These are phyloP conservation scores for Prochilodus magdalenae DNA, from an alignment of 2,113 vertebrate genomes.

Conservation along the genomic window DNA sequence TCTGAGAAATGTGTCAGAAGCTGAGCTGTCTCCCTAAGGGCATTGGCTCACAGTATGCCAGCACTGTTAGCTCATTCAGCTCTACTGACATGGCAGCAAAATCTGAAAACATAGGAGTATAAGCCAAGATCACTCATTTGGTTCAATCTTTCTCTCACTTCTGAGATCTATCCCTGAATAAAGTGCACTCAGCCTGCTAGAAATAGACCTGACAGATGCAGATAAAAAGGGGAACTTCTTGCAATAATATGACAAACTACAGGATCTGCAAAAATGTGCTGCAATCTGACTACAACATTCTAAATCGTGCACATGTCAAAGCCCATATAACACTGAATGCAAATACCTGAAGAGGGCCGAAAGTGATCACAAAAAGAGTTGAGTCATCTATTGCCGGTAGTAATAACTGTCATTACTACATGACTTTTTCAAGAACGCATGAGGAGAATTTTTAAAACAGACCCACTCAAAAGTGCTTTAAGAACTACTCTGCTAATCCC, in stretches of 20 bases:
- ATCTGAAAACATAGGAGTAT: constrained; percentile 17
- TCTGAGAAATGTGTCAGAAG: constrained; percentile 49
- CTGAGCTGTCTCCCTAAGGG: constrained; percentile 47
- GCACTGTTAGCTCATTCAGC: constrained; percentile 43
- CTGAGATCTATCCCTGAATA: constrained; percentile 24
- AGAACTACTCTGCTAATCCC: constrained; percentile 22
- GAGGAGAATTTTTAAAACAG: constrained; percentile 39
- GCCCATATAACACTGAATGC: not conserved
- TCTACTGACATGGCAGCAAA: constrained; percentile 41
- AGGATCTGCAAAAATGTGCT: not conserved
- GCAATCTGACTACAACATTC: not conserved
- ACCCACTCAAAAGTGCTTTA: constrained; percentile 24
- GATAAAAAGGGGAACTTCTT: not conserved
- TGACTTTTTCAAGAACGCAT: constrained; percentile 10
- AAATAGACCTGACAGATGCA: constrained; percentile 33
- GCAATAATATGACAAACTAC: not conserved
- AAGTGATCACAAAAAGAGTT: constrained; percentile 33
- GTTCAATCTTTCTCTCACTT: constrained; percentile 25
- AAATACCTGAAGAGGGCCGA: not conserved
- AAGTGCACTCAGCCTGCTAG: constrained; percentile 20
- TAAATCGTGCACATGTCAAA: not conserved
- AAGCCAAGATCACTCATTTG: constrained; percentile 40
- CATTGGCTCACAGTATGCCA: constrained; percentile 32
- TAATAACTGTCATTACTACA: constrained; percentile 22
- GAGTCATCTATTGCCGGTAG: constrained; percentile 32